Conservation (phyloP, 2,113 vertebrate genomes). For the Rhegmatorhina hoffmannsi region DNA sequence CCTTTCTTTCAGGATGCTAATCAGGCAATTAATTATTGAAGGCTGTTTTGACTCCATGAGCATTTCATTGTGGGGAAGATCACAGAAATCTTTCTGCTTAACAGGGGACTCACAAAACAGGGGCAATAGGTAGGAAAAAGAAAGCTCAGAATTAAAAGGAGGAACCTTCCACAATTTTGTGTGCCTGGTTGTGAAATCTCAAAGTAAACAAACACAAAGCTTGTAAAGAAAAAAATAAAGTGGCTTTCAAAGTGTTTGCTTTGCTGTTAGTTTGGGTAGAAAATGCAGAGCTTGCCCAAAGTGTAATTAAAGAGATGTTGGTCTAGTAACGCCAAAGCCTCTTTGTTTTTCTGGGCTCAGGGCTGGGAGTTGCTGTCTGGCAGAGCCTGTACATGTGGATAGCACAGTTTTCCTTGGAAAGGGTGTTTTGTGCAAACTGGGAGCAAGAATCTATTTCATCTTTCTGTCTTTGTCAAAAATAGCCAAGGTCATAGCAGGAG, state of each 20-base stretch:
- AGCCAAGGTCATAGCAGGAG: slow-evolving; percentile 35
- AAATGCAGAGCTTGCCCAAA: neutral
- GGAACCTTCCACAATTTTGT: neutral
- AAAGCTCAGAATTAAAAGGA: neutral
- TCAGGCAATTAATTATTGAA: neutral
- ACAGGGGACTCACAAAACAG: neutral
- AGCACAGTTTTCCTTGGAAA: neutral
- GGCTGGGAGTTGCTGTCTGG: neutral
- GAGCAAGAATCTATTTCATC: slow-evolving; percentile 38
- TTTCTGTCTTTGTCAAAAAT: slow-evolving; percentile 35
- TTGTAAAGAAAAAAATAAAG: slow-evolving; percentile 5
- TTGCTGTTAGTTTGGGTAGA: neutral
- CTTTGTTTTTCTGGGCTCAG: neutral
- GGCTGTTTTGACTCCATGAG: neutral
- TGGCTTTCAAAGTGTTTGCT: slow-evolving; percentile 1
- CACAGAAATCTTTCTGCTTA: neutral
- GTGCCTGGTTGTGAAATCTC: neutral
- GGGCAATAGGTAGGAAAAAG: neutral
- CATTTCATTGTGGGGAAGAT: neutral
- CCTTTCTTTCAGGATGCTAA: neutral
- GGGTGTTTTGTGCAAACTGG: neutral
- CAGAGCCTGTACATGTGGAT: neutral
- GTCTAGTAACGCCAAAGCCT: neutral
- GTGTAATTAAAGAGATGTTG: slow-evolving; percentile 3
- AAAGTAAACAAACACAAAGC: neutral